Evolutionary conservation across 1,140 invertebrate species (phyloP).

Genomic region (Drosophila serrata): DNA sequence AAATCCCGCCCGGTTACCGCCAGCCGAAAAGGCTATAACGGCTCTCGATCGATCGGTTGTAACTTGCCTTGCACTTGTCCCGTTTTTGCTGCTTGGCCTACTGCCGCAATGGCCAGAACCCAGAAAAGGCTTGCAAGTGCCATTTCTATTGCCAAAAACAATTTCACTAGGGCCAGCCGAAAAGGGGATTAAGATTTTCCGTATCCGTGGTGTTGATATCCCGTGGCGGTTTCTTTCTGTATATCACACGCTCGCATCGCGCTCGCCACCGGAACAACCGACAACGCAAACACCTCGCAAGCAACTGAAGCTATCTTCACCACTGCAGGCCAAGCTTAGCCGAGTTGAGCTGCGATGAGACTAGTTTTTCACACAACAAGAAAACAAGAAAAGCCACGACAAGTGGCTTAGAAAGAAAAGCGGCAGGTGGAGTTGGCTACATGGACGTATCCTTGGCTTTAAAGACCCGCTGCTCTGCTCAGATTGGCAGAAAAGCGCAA

Average conservation of each 20-base stretch:
- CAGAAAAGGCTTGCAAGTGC: constrained; percentile 5
- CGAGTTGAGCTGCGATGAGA: constrained; percentile 38
- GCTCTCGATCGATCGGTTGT: constrained; percentile 13
- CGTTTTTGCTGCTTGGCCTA: constrained; percentile 39
- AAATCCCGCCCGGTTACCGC: constrained; percentile 37
- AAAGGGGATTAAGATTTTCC: constrained; percentile 11
- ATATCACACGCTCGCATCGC: constrained; percentile 50
- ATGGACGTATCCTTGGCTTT: constrained; percentile 35
- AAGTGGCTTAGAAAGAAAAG: constrained; percentile 52
- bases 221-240: constrained; percentile 13
- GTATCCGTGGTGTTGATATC: constrained; percentile 4
- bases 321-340: constrained; percentile 33
- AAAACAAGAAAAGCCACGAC: constrained; percentile 49
- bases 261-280: constrained; percentile 58
- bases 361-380: constrained; percentile 54
- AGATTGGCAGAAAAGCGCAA: constrained; percentile 23
- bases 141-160: constrained; percentile 3
- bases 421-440: constrained; percentile 4
- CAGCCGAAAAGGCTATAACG: constrained; percentile 58
- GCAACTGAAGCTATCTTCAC: constrained; percentile 67
- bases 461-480: constrained; percentile 16
- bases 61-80: constrained; percentile 75
- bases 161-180: constrained; percentile 15
- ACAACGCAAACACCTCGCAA: constrained; percentile 72
- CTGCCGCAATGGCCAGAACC: not conserved